Percentiles rank a stretch among this genome's conserved stretches.
Evolutionary conservation across 2,888 invertebrate genomes (phyloP).

Genomic region (Acrocyrtus sp.): DNA sequence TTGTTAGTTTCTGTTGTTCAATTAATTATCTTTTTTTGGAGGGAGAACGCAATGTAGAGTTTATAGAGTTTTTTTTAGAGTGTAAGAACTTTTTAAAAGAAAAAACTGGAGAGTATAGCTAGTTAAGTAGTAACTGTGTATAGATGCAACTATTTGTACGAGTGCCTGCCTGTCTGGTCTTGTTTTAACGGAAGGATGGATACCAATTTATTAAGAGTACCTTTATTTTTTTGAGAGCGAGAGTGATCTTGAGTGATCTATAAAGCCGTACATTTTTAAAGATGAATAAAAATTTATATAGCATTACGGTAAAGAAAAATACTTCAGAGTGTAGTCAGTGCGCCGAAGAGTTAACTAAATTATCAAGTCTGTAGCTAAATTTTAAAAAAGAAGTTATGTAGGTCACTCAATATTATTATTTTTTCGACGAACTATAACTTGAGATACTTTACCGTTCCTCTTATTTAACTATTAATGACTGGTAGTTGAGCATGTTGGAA

Average conservation of each 20-base stretch:
- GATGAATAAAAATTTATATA: constrained; percentile 1
- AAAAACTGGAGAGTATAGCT: constrained; percentile 1
- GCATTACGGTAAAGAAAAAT: constrained; percentile 2
- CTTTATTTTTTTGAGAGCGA: constrained; percentile 48
- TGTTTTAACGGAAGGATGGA: constrained; percentile 11
- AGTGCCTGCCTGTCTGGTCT: constrained; percentile 49
- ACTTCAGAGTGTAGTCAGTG: too few species aligned
- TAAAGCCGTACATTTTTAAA: constrained; percentile 5
- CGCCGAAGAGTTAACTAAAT: too few species aligned
- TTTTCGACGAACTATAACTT: too few species aligned
- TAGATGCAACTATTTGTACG: constrained; percentile 21
- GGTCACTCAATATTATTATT: background rate
- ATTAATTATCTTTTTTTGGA: too few species aligned
- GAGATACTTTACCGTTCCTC: too few species aligned
- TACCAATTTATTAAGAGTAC: constrained; percentile 48
- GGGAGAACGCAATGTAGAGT: too few species aligned
- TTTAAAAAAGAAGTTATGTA: background rate
- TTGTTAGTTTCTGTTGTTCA: constrained; percentile 7
- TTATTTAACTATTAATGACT: too few species aligned
- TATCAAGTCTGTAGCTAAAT: too few species aligned
- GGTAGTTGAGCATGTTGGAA: too few species aligned
- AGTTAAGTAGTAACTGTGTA: background rate
- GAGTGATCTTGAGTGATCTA: constrained; percentile 31
- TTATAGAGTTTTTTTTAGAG: background rate
- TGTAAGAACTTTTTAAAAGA: background rate